Percentiles rank a stretch among this genome's conserved stretches.
phyloP scores from a whole-genome alignment of 2,797 vertebrate species.

The Petrocephalus schoutedeni region DNA sequence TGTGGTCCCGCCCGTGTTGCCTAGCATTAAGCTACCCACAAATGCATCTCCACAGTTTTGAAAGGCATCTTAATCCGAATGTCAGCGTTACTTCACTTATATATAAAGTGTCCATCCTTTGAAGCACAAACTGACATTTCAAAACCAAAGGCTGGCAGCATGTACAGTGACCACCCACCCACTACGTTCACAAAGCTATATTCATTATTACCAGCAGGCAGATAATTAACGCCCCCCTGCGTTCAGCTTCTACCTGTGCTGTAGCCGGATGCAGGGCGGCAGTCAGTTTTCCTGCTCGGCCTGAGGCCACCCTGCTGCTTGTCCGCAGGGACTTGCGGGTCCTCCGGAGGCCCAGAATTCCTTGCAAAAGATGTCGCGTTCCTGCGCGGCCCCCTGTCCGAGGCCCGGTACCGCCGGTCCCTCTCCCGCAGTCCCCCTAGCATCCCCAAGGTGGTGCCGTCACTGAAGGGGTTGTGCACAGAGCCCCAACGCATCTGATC shows the following conservation, averaged over 20 bases:
- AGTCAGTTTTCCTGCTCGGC: constrained; percentile 45
- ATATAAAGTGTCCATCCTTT: background rate
- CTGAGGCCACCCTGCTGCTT: constrained; percentile 69
- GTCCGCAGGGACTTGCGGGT: constrained; percentile 68
- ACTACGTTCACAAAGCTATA: background rate
- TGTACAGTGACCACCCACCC: background rate
- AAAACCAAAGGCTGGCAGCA: background rate
- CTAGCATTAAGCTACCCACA: background rate
- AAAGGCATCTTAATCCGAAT: background rate
- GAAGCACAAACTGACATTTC: background rate
- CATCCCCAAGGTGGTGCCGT: constrained; percentile 20
- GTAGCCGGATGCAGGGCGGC: constrained; percentile 24
- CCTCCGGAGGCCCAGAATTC: constrained; percentile 68
- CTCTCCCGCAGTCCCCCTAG: constrained; percentile 44
- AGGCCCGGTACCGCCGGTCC: constrained; percentile 52
- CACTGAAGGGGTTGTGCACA: constrained; percentile 65
- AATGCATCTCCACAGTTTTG: background rate
- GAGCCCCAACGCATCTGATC: constrained; percentile 64
- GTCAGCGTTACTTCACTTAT: background rate
- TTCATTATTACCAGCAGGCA: background rate
- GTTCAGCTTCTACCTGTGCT: constrained; percentile 34
- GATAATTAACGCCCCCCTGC: background rate
- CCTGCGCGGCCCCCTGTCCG: constrained; percentile 55
- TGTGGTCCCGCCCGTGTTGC: background rate
- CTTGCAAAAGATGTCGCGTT: constrained; percentile 63